Percentiles rank a stretch among this genome's conserved stretches.
Conservation (phyloP, 2,888 invertebrate species). For the Hydriomena furcata region DNA sequence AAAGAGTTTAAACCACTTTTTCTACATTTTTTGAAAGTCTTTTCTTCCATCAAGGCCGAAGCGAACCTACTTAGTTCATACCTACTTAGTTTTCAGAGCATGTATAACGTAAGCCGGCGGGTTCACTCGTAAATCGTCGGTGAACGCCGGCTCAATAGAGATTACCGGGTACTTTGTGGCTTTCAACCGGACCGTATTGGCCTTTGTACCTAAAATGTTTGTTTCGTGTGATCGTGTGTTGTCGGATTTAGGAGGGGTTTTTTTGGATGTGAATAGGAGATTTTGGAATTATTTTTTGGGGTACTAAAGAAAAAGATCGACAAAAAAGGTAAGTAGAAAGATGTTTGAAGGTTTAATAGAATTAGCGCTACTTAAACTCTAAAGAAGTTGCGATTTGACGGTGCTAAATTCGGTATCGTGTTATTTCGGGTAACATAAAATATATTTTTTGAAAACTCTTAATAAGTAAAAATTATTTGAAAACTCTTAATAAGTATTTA, state of each 20-base stretch:
- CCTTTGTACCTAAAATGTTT: slow-evolving; percentile 35
- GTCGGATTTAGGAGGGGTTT: slow-evolving; percentile 3
- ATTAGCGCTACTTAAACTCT: no score
- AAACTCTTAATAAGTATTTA: no score
- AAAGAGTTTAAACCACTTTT: no score
- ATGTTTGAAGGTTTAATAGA: no score
- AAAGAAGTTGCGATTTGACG: no score
- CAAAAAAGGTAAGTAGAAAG: no score
- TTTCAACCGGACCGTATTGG: slow-evolving; percentile 64
- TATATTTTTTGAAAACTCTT: no score
- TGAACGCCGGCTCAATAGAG: slow-evolving; percentile 45
- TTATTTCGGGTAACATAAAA: no score
- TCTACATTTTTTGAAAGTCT: no score
- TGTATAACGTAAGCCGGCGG: slow-evolving; percentile 22
- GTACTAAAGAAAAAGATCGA: no score
- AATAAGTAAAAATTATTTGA: no score
- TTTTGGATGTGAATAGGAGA: background rate
- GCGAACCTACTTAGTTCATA: slow-evolving; percentile 4
- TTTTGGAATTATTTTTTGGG: background rate
- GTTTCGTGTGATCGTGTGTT: slow-evolving; percentile 11
- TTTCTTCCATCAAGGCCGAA: slow-evolving; percentile 1
- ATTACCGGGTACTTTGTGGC: slow-evolving; percentile 67
- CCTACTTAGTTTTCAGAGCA: slow-evolving; percentile 12
- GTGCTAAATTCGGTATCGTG: no score
- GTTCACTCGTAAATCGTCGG: slow-evolving; percentile 30